phyloP scores from a whole-genome alignment of 1,140 invertebrate species.

The Eumeta japonica region DNA sequence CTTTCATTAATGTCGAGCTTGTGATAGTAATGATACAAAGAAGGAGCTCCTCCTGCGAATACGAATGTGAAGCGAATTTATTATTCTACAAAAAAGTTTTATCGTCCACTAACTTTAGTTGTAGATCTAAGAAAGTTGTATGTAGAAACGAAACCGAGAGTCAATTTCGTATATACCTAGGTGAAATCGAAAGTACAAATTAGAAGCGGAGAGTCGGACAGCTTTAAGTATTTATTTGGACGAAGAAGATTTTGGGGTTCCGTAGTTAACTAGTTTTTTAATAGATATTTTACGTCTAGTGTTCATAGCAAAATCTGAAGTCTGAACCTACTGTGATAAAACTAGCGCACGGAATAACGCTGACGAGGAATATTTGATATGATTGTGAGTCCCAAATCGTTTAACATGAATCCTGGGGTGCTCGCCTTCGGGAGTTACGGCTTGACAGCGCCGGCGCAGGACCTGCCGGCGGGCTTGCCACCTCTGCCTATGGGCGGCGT shows the following conservation, averaged over 20 bases:
- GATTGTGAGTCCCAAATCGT: conserved; percentile 40
- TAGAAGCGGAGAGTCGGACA: too few relatives aligned
- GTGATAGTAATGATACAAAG: background rate
- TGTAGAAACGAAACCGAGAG: too few relatives aligned
- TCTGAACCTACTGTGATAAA: background rate
- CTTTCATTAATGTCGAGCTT: conserved; percentile 2
- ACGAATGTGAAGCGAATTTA: background rate
- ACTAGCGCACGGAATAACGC: too few relatives aligned
- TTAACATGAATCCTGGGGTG: conserved; percentile 28
- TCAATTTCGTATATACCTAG: too few relatives aligned
- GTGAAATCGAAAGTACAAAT: too few relatives aligned
- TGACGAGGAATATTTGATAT: conserved; percentile 15
- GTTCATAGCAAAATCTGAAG: background rate
- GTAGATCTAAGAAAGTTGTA: too few relatives aligned
- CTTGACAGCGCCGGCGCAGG: conserved; percentile 27
- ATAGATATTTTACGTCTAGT: background rate
- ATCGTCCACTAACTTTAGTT: too few relatives aligned
- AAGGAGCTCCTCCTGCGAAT: background rate
- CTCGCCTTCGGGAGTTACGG: conserved; percentile 18
- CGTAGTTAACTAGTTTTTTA: too few relatives aligned
- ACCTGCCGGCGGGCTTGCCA: conserved; percentile 10
- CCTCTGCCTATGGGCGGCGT: conserved; percentile 4
- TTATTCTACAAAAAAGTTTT: too few relatives aligned
- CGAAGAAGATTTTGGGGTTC: too few relatives aligned
- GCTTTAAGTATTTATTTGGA: too few relatives aligned